A percentile compares a stretch with the other conserved stretches of the same genome.
These are phyloP conservation scores for Entomobrya proxima DNA, from an alignment of 2,888 invertebrate species.

Conservation along the genomic window DNA sequence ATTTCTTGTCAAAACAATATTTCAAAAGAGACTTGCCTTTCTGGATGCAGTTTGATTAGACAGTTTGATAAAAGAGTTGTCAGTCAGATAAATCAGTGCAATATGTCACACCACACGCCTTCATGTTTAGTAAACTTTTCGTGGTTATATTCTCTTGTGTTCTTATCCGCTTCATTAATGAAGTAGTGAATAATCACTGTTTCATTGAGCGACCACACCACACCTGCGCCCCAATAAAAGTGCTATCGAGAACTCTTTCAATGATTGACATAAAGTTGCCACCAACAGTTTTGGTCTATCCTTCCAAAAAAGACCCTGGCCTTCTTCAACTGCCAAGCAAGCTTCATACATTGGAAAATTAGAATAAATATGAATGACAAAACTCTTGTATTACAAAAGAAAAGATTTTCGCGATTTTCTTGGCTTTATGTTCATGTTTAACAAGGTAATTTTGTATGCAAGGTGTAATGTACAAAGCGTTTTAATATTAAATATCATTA, in stretches of 20 bases:
- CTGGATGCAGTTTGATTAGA: constrained; percentile 37
- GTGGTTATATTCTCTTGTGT: not conserved
- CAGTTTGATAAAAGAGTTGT: constrained; percentile 54
- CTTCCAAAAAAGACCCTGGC: too few relatives aligned
- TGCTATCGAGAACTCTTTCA: not conserved
- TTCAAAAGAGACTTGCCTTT: constrained; percentile 17
- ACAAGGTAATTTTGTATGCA: too few relatives aligned
- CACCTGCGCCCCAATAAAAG: constrained; percentile 2
- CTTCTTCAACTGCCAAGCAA: too few relatives aligned
- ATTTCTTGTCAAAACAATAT: constrained; percentile 38
- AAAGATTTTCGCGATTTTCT: too few relatives aligned
- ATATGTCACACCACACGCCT: constrained; percentile 30
- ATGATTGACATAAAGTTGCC: constrained; percentile 7
- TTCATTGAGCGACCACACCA: not conserved
- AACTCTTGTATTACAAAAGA: too few relatives aligned
- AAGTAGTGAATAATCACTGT: constrained; percentile 11
- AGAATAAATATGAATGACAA: too few relatives aligned
- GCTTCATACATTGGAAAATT: too few relatives aligned
- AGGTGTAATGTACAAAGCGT: too few relatives aligned
- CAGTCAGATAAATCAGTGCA: constrained; percentile 45
- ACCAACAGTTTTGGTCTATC: not conserved
- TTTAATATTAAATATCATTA: too few relatives aligned
- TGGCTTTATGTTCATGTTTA: too few relatives aligned
- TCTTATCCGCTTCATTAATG: not conserved
- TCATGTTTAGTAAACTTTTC: not conserved